Conservation (phyloP, 2,113 vertebrate species). For the Plotosus lineatus region DNA sequence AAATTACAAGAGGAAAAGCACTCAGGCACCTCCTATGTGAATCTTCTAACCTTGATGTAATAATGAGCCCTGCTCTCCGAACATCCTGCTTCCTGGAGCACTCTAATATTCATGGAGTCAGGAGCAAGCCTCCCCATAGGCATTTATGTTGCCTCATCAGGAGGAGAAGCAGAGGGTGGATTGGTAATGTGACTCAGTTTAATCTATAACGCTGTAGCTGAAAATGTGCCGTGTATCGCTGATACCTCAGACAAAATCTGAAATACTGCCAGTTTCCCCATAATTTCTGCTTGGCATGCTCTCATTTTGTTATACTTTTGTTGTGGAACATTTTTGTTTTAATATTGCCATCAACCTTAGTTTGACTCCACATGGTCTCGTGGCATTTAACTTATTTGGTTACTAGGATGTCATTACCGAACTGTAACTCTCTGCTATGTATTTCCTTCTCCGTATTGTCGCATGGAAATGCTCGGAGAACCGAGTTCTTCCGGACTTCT, state of each 20-base stretch:
- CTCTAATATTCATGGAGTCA: slow-evolving; percentile 48
- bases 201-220: slow-evolving; percentile 1
- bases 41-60: slow-evolving; percentile 64
- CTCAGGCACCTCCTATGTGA: slow-evolving; percentile 47
- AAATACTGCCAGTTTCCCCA: background rate
- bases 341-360: background rate
- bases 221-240: slow-evolving; percentile 3
- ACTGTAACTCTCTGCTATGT: background rate
- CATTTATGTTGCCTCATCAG: slow-evolving; percentile 47
- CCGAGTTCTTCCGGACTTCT: background rate
- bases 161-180: slow-evolving; percentile 19
- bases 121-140: slow-evolving; percentile 40
- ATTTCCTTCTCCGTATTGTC: background rate
- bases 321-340: background rate
- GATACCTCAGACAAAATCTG: slow-evolving; percentile 3
- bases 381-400: background rate
- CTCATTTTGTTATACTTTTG: background rate
- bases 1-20: slow-evolving; percentile 54
- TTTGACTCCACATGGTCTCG: background rate
- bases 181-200: background rate
- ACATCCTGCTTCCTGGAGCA: slow-evolving; percentile 32
- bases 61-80: slow-evolving; percentile 48
- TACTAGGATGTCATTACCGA: background rate
- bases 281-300: background rate
- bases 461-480: background rate